A percentile compares a stretch with the other conserved stretches of the same genome.
Conservation (phyloP, 2,113 vertebrate genomes). For the Hippocampus mohnikei region DNA sequence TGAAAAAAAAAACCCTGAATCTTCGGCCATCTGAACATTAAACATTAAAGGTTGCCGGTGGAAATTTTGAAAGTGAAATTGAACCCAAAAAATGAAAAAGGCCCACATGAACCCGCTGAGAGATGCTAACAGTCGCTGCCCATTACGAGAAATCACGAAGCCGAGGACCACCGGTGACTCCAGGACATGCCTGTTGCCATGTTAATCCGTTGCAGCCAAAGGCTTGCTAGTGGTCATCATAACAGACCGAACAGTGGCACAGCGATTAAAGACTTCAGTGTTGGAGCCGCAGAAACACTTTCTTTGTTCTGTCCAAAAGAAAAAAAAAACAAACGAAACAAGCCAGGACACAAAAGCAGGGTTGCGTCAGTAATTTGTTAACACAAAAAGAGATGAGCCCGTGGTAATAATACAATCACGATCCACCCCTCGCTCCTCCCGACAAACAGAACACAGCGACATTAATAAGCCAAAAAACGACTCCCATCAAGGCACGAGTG, state of each 20-base stretch:
- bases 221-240: background rate
- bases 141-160: slow-evolving; percentile 5
- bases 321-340: slow-evolving; percentile 1
- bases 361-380: slow-evolving; percentile 23
- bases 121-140: slow-evolving; percentile 38
- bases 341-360: background rate
- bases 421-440: slow-evolving; percentile 33
- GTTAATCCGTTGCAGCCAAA: slow-evolving; percentile 6
- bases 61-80: background rate
- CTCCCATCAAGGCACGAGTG: slow-evolving; percentile 35
- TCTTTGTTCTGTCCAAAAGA: slow-evolving; percentile 8
- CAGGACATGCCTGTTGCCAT: slow-evolving; percentile 6
- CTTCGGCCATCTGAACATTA: background rate
- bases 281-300: background rate
- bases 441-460: slow-evolving; percentile 49
- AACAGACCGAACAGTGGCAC: background rate
- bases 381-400: slow-evolving; percentile 27
- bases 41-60: background rate
- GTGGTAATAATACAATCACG: slow-evolving; percentile 31
- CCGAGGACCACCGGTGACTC: background rate
- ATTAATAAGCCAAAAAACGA: slow-evolving; percentile 46
- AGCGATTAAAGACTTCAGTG: background rate
- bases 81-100: background rate
- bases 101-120: slow-evolving; percentile 17
- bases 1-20: background rate